Base-by-base conservation (phyloP, 2,797 vertebrate genomes). In the Crocidura indochinensis region DNA sequence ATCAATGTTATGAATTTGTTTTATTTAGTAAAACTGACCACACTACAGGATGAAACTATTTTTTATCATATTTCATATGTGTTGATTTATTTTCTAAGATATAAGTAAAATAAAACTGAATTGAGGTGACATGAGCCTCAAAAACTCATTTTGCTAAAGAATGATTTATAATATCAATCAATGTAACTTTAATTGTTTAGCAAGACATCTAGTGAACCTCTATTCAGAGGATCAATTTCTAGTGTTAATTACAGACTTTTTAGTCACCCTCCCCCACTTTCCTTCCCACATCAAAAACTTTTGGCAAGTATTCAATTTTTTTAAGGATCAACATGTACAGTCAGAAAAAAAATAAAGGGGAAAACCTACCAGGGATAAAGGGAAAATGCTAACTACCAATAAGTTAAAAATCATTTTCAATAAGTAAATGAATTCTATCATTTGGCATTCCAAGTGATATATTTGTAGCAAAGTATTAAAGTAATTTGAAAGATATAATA, bases 231-330 rank as follows among this genome's bases (percentile, higher is more conserved):
- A 83, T 93, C 76, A 90, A 12, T 84, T 93, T 73, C 51, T 72
- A 76, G 10, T 26, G 38, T 75, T 60, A 51, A 87, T 87, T 49
- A 81, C 69, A 95, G 53, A 84, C 77, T 31, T 73, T 93, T 76
- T 72, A 72, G 31, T 47, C 22, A 62, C 27, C 29, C 75, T 44
- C 47, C 69, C 53, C 47, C 14, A 75, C 47, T 64, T 87, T 92
- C 24, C 31, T 19, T 93, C 91, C 81, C 68, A 91, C 79, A 64
- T 92, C 65, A 90, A 49, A 90, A 78, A 80, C n/a, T 91, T 88
- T 78, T 95, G 86, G 88, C 91, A 89, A 91, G 83, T 64, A 80
- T 29, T 91, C 56, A 67, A 80, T 90, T 95, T 87, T 91, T 44
- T 71, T 87, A 90, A 95, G 84, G 74, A 90, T 87, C 87, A 72